These are phyloP conservation scores for Fistularia commersonii DNA, from an alignment of 2,797 vertebrate species.

Conservation along the genomic window DNA sequence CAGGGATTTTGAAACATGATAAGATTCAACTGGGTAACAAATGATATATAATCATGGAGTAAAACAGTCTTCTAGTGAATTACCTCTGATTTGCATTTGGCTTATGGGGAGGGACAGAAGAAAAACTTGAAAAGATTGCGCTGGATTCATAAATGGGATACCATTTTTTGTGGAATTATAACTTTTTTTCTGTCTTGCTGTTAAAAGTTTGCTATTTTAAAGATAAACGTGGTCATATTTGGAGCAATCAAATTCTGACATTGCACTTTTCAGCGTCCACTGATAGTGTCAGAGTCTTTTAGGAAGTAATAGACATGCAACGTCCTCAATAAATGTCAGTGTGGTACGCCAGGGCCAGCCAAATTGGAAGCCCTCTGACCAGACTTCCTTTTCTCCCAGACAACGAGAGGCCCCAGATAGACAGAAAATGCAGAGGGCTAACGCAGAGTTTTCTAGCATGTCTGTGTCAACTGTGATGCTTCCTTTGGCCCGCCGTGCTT, in stretches of 20 bases:
- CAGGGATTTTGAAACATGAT: too few species aligned
- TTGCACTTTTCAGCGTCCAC: neutral
- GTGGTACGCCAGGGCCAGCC: slow-evolving; percentile 12
- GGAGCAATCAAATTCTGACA: neutral
- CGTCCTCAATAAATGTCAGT: slow-evolving; percentile 10
- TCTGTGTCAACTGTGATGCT: slow-evolving; percentile 31
- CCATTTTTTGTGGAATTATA: too few species aligned
- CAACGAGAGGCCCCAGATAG: slow-evolving; percentile 30
- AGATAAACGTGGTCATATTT: neutral
- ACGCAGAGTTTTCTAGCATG: slow-evolving; percentile 29
- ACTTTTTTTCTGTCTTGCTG: too few species aligned
- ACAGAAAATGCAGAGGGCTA: slow-evolving; percentile 47
- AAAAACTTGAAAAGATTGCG: too few species aligned
- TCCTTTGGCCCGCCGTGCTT: slow-evolving; percentile 15
- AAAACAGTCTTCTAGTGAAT: too few species aligned
- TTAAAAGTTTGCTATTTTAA: too few species aligned
- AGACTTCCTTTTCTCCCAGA: slow-evolving; percentile 60
- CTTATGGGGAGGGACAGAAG: too few species aligned
- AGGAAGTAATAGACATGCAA: slow-evolving; percentile 53
- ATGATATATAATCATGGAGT: too few species aligned
- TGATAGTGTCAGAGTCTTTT: neutral
- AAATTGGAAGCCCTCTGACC: slow-evolving; percentile 29
- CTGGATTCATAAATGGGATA: too few species aligned
- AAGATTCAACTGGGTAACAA: too few species aligned
- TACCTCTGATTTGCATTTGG: too few species aligned